Evolutionary conservation across 2,113 vertebrate species (phyloP), one percentile per base, ranked within the genome.

Genomic region (Gavialis gangeticus): DNA sequence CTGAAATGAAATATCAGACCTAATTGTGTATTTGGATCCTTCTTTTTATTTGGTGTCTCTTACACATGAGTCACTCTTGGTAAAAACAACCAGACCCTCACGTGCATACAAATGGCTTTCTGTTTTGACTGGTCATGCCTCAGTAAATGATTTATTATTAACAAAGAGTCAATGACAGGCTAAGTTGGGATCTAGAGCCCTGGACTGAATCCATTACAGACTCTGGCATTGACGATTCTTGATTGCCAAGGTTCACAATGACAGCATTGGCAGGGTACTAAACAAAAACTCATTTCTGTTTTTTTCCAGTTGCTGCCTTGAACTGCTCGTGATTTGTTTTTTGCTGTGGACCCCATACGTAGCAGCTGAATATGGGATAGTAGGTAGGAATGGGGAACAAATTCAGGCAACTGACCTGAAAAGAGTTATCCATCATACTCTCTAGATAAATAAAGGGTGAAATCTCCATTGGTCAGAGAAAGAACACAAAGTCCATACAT

Each of bases 111-210:
- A 95, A 92, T 85, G 60, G 88, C 75, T 91, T 89, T 94, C 78
- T 97, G 89, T 95, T 97, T 95, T 97, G 91, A 96, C 94, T 97
- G 96, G 46, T 89, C 93, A 30, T 60, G 73, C 19, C 91, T 95
- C 91, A 95, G 81, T 76, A 96, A 96, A 93, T 96, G 57, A 94
- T 97, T 96, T 96, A 94, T 96, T 83, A 89, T 94, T 89, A 96
- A 94, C 89, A 97, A 97, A 96, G 66, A 84, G 71, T 67, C 84
- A 94, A 88, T 13, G 12, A 59, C 88, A 95, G 88, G 37, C 75
- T 91, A 89, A 95, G 92, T 91, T 87, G 27, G 75, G 79, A 94
- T 95, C 34, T 89, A 81, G 80, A 90, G 56, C 24, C 78, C 79
- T 92, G 85, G 84, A 91, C 55, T 82, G 75, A 71, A 86, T 97